Percentiles rank a stretch among this genome's conserved stretches.
phyloP scores from a whole-genome alignment of 92 coral and sea anemone genomes.

The Phenganax subtilis region DNA sequence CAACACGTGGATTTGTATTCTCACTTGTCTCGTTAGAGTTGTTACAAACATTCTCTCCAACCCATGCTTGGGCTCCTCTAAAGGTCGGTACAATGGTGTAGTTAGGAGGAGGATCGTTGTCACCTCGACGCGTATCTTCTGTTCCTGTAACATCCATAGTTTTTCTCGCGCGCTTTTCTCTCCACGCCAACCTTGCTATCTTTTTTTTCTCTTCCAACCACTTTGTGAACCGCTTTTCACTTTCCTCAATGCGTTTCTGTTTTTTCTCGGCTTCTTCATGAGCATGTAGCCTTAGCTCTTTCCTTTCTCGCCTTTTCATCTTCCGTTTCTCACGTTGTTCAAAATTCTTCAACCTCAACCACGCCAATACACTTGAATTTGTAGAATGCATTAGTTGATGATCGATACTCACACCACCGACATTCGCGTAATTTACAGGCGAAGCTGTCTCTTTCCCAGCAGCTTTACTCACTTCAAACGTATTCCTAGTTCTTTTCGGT shows the following conservation, averaged over 20 bases:
- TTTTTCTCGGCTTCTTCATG: conserved; percentile 29
- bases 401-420: conserved; percentile 46
- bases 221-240: conserved; percentile 22
- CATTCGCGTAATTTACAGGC: background rate
- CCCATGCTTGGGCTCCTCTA: conserved; percentile 17
- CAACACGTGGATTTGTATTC: background rate
- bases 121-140: background rate
- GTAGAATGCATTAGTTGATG: conserved; percentile 71
- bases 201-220: conserved; percentile 24
- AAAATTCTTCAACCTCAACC: conserved; percentile 73
- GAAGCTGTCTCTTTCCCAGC: background rate
- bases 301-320: conserved; percentile 16
- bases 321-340: conserved; percentile 28
- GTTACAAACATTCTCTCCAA: background rate
- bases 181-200: conserved; percentile 14
- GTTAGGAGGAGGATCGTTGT: conserved; percentile 25
- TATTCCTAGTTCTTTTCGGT: background rate
- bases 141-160: background rate
- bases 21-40: background rate
- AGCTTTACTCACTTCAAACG: background rate
- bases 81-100: conserved; percentile 33
- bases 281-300: conserved; percentile 6
- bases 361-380: conserved; percentile 72
- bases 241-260: conserved; percentile 35
- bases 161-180: conserved; percentile 12